A percentile compares a stretch with the other conserved stretches of the same genome.
Conservation (phyloP, 2,888 invertebrate genomes). For the Argyresthia goedartella region DNA sequence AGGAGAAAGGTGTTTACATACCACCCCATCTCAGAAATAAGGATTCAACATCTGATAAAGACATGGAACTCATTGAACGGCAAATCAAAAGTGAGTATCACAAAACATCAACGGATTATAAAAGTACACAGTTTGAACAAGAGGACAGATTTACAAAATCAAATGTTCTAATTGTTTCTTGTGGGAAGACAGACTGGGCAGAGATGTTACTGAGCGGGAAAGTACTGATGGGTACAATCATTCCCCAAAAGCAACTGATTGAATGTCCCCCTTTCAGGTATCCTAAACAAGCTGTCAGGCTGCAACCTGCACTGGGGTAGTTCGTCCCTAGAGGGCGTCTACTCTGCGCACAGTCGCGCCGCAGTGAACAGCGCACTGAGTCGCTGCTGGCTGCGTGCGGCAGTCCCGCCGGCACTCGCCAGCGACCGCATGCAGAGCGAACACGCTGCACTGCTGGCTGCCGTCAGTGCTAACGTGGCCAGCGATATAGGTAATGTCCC, state of each 20-base stretch:
- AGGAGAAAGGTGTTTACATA: constrained; percentile 76
- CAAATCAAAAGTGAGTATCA: constrained; percentile 81
- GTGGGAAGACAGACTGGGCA: no score
- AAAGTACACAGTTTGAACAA: no score
- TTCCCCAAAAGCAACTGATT: no score
- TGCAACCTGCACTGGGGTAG: constrained; percentile 89
- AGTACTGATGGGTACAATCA: no score
- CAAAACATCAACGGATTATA: no score
- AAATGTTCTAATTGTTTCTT: no score
- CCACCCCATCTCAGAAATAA: constrained; percentile 84
- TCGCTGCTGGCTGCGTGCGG: constrained; percentile 77
- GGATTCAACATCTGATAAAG: constrained; percentile 65
- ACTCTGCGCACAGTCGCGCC: constrained; percentile 83
- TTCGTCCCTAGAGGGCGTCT: constrained; percentile 83
- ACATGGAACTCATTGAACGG: constrained; percentile 76
- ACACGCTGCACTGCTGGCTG: constrained; percentile 84
- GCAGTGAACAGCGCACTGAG: constrained; percentile 84
- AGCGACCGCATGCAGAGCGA: constrained; percentile 87
- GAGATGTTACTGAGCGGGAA: no score
- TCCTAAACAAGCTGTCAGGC: constrained; percentile 89
- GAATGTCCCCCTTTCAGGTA: constrained; percentile 57
- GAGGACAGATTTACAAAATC: no score
- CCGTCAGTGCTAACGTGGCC: constrained; percentile 91
- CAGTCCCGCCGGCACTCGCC: constrained; percentile 71
- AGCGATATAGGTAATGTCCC: constrained; percentile 81